These are phyloP conservation scores for Ditylenchus weischeri DNA, from an alignment of 2,888 invertebrate genomes.

Conservation along the genomic window DNA sequence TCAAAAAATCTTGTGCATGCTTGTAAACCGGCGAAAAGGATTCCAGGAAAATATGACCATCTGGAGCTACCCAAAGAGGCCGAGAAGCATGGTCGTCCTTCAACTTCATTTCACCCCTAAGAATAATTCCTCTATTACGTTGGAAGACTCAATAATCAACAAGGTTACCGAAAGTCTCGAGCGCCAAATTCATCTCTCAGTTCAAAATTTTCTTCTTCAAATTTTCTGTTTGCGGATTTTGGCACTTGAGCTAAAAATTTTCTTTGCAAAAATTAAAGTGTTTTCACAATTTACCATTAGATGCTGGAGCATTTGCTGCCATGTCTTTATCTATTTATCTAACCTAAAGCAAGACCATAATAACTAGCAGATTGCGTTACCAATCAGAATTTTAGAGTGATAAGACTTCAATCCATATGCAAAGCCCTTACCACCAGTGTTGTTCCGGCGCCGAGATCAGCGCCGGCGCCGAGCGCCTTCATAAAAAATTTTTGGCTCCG, in stretches of 20 bases:
- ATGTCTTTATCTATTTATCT: too few relatives aligned
- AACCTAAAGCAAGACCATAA: too few relatives aligned
- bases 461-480: too few relatives aligned
- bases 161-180: constrained; percentile 61
- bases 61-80: constrained; percentile 96
- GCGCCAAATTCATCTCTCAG: constrained; percentile 45
- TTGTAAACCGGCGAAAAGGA: constrained; percentile 98
- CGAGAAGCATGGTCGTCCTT: constrained; percentile 78
- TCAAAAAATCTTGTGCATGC: constrained; percentile 97
- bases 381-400: too few relatives aligned
- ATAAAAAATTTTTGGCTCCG: too few relatives aligned
- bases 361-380: too few relatives aligned
- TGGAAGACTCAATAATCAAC: background rate
- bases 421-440: too few relatives aligned
- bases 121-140: background rate
- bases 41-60: constrained; percentile 96
- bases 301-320: too few relatives aligned
- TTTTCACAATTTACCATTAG: too few relatives aligned
- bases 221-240: constrained; percentile 1
- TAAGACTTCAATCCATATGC: too few relatives aligned
- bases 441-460: too few relatives aligned
- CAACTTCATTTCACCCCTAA: background rate
- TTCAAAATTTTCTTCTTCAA: constrained; percentile 11
- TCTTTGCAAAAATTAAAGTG: too few relatives aligned
- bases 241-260: background rate